A percentile compares a stretch with the other conserved stretches of the same genome.
These are phyloP conservation scores for Phoenoteleia sp. DNA, from an alignment of 2,888 invertebrate genomes.

Conservation along the genomic window DNA sequence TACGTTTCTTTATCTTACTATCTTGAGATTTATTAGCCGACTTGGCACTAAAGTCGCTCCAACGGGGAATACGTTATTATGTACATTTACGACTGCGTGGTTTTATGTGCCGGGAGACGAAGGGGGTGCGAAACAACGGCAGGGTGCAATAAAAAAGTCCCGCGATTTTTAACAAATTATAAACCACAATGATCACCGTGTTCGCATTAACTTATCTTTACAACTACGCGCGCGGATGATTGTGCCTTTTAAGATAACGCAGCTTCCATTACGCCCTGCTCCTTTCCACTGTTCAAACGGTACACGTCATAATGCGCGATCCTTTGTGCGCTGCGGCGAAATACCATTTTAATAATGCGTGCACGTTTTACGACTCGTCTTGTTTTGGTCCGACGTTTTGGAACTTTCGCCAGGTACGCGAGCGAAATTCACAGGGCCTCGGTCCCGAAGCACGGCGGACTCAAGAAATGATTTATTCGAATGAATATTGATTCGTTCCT, in stretches of 20 bases:
- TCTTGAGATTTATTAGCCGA: constrained; percentile 62
- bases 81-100: constrained; percentile 53
- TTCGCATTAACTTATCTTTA: constrained; percentile 57
- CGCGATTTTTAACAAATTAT: constrained; percentile 41
- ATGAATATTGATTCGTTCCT: constrained; percentile 49
- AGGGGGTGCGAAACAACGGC: constrained; percentile 7
- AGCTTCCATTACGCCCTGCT: constrained; percentile 5
- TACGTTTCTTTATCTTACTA: constrained; percentile 66
- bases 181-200: constrained; percentile 46
- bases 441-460: neutral
- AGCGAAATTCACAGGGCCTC: neutral
- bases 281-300: constrained; percentile 1
- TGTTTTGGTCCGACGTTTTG: neutral
- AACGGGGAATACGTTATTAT: constrained; percentile 52
- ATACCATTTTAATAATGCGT: neutral
- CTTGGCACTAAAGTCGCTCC: constrained; percentile 53
- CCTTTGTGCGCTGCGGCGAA: constrained; percentile 1
- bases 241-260: constrained; percentile 34
- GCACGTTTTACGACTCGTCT: constrained; percentile 2
- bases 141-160: constrained; percentile 6
- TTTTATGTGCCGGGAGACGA: constrained; percentile 30
- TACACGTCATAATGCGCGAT: neutral
- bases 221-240: constrained; percentile 5
- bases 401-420: neutral
- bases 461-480: constrained; percentile 43